These are phyloP conservation scores for Eueremaeus valkanovi DNA, from an alignment of 2,888 invertebrate genomes.

Conservation along the genomic window DNA sequence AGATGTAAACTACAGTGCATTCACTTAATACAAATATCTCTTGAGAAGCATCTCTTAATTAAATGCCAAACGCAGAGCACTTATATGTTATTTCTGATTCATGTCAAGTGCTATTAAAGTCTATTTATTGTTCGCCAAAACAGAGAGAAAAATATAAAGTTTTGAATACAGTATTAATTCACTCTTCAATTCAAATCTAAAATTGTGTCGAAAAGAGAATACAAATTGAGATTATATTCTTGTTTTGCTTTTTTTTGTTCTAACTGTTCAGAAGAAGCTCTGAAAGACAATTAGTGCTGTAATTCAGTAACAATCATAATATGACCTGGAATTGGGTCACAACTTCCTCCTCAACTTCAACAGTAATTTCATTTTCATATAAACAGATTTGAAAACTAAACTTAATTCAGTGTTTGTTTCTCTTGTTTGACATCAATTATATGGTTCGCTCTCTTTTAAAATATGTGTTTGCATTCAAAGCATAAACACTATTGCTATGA, in stretches of 20 bases:
- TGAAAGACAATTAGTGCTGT: neutral
- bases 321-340: conserved; percentile 13
- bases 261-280: neutral
- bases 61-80: neutral
- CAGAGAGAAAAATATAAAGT: neutral
- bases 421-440: conserved; percentile 9
- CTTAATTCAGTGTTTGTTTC: conserved; percentile 10
- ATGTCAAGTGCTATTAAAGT: neutral
- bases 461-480: neutral
- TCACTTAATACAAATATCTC: conserved; percentile 15
- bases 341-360: conserved; percentile 21
- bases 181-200: neutral
- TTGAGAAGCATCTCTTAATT: conserved; percentile 4
- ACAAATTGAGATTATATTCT: neutral
- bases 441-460: neutral
- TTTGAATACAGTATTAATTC: neutral
- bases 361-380: neutral
- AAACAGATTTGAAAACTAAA: too few species aligned
- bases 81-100: neutral
- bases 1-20: neutral
- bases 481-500: neutral
- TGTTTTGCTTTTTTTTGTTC: neutral
- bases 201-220: neutral
- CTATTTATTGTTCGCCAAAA: neutral
- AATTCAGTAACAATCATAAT: neutral